A percentile compares a stretch with the other conserved stretches of the same genome.
Evolutionary conservation across 2,113 vertebrate genomes (phyloP).

Genomic region (Zosterops hypoxanthus): DNA sequence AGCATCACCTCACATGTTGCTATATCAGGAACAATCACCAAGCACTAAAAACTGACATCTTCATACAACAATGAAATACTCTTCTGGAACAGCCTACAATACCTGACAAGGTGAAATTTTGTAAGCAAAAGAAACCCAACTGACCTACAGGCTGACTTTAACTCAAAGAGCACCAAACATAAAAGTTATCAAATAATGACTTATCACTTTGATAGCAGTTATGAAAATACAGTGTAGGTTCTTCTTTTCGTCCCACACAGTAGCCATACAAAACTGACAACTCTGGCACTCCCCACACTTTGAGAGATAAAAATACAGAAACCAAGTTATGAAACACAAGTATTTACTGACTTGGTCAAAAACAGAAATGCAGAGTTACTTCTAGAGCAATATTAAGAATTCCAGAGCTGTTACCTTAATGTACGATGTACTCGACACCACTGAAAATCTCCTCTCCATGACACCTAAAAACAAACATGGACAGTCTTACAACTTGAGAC

Average conservation of each 20-base stretch:
- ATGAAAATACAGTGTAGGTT: background rate
- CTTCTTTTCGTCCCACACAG: background rate
- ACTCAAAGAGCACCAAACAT: background rate
- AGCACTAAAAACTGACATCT: background rate
- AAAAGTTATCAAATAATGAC: background rate
- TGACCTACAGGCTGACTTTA: background rate
- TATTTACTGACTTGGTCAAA: background rate
- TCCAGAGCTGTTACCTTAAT: slow-evolving; percentile 12
- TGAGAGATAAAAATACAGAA: background rate
- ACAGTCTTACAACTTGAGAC: background rate
- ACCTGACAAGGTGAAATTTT: background rate
- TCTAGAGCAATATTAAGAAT: background rate
- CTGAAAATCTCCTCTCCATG: background rate
- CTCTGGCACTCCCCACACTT: background rate
- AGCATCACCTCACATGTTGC: background rate
- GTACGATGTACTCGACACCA: background rate
- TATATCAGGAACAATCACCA: background rate
- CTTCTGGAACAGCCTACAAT: background rate
- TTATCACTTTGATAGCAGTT: background rate
- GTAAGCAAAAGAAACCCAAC: background rate
- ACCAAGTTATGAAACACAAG: accelerated
- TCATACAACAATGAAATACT: background rate
- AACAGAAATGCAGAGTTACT: accelerated
- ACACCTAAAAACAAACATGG: background rate
- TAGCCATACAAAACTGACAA: background rate